Evolutionary conservation across 2,113 vertebrate genomes (phyloP).

Genomic region (Paralichthys olivaceus): DNA sequence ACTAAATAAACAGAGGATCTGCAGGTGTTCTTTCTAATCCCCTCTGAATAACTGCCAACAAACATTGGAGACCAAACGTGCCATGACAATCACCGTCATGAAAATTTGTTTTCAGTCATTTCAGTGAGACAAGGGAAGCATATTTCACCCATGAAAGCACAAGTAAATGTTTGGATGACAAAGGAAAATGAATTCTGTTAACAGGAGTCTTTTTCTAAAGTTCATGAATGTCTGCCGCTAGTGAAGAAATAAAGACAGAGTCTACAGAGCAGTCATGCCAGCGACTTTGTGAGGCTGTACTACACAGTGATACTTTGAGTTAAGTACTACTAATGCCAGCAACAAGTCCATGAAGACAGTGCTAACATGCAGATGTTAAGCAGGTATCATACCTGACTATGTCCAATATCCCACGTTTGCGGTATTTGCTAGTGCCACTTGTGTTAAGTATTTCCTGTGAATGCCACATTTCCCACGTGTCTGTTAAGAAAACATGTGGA

Average conservation of each 20-base stretch:
- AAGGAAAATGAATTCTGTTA: constrained; percentile 18
- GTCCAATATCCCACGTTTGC: neutral
- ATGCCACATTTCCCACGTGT: neutral
- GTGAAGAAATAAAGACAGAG: neutral
- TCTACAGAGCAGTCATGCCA: neutral
- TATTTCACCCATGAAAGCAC: constrained; percentile 5
- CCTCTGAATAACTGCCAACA: constrained; percentile 27
- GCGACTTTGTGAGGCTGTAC: neutral
- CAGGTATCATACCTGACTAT: neutral
- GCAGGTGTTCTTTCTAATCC: constrained; percentile 39
- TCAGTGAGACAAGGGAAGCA: neutral
- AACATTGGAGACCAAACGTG: constrained; percentile 12
- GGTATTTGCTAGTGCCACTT: too few relatives aligned
- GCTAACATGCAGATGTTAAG: neutral
- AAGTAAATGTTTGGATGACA: constrained; percentile 53
- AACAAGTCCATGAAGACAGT: neutral
- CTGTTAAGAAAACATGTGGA: neutral
- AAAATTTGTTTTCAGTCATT: constrained; percentile 17
- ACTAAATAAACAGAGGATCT: constrained; percentile 50
- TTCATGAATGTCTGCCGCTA: neutral
- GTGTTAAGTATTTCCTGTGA: neutral
- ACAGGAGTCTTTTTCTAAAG: constrained; percentile 4
- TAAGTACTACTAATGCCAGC: neutral
- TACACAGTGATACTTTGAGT: neutral
- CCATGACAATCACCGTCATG: neutral